Evolutionary conservation across 2,888 invertebrate genomes (phyloP).

Genomic region (Drosophila testacea): DNA sequence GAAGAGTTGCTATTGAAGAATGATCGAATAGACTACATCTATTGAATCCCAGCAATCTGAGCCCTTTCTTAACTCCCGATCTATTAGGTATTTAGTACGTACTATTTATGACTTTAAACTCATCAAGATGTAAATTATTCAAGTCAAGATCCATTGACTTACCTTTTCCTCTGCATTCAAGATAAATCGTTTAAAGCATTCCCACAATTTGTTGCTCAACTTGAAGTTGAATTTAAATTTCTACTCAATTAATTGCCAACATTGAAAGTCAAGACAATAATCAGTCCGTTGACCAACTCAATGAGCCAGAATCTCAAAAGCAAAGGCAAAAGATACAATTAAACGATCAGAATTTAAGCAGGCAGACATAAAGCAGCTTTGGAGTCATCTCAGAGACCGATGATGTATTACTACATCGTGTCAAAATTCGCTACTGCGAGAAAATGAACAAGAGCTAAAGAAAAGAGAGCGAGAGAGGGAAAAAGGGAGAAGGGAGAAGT

Average conservation of each 20-base stretch:
- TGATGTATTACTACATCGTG: constrained; percentile 69
- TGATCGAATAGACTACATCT: too few relatives aligned
- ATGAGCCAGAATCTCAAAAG: constrained; percentile 1
- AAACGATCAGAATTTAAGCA: constrained; percentile 61
- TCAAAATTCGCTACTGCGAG: constrained; percentile 72
- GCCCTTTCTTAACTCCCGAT: not conserved
- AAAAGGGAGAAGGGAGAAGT: not conserved
- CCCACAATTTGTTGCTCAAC: not conserved
- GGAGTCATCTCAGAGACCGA: constrained; percentile 33
- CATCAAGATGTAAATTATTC: not conserved
- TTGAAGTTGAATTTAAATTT: constrained; percentile 14
- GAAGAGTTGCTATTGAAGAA: too few relatives aligned
- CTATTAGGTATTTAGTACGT: not conserved
- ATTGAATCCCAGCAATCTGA: too few relatives aligned
- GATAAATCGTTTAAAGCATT: not conserved
- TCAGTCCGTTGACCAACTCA: constrained; percentile 21
- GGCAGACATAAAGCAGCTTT: constrained; percentile 41
- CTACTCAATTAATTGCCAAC: constrained; percentile 44
- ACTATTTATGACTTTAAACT: not conserved
- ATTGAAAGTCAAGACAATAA: constrained; percentile 27
- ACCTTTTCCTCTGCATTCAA: not conserved
- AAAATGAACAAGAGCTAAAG: not conserved
- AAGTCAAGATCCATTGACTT: not conserved
- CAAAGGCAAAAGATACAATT: constrained; percentile 51
- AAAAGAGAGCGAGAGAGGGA: not conserved